Base-by-base conservation (phyloP, 2,888 invertebrate genomes). In the Brachyptera risi region DNA sequence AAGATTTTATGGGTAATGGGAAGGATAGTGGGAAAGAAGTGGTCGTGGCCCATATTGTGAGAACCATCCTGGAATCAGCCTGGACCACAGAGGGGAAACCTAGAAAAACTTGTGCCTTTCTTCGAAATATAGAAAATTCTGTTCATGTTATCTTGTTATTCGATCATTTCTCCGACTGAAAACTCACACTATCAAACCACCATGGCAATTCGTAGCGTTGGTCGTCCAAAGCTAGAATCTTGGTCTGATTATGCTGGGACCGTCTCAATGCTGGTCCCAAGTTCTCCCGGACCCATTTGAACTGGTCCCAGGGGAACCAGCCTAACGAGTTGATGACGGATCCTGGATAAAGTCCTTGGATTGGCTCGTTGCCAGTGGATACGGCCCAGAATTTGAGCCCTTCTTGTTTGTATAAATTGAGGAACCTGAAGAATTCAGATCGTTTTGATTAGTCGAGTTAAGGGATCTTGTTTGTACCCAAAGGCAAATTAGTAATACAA, bases 341-440 rank as follows among this genome's bases (percentile, higher is more conserved):
- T 62, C 79, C 68, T 0, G 82, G 81, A 0, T 83, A 59, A 1
- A 83, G 75, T 9, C 85, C 85, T 69, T 86, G 85, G 3, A 82
- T 70, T 0, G 96, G 95, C 72, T 96, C 95, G 72, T 96, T 96
- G 26, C 92, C 91, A 0, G 90, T 87, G 0, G 93, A 89, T 31
- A 95, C 75, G 0, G 86, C 91, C 95, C 95, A 96, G 65, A 89
- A 83, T 1, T 80, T 74, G 42, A 83, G 74, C 17, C 83, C 84
- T n/a, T 84, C 75, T 27, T 81, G 79, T 63, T 81, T 78, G 74
- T 95, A 95, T 60, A 82, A 83, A 66, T 91, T 83, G 40, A 95
- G 74, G 76, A 92, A 38, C 13, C 40, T 38, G 40, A 17, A 13
- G 13, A 17, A n/a, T 15, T n/a, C n/a, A n/a, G n/a, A n/a, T n/a